These are phyloP conservation scores for Toxonevra muliebris DNA, from an alignment of 2,888 invertebrate species.

Conservation along the genomic window DNA sequence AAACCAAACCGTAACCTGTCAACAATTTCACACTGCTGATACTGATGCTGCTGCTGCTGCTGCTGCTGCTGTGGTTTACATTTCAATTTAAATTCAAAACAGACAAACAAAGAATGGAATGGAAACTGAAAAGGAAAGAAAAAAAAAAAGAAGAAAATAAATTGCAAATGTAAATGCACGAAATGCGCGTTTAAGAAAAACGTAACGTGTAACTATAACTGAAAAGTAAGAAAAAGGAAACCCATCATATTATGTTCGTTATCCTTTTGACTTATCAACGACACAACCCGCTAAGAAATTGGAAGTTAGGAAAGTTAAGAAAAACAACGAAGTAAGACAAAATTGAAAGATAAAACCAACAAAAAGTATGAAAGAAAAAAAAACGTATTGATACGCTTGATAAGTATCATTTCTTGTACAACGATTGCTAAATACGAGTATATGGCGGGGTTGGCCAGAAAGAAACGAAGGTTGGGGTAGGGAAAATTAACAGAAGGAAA, in stretches of 20 bases:
- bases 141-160: not conserved
- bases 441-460: too few species aligned
- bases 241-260: not conserved
- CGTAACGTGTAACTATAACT: not conserved
- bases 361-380: not conserved
- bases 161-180: not conserved
- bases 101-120: constrained; percentile 9
- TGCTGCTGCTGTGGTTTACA: constrained; percentile 26
- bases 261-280: constrained; percentile 12
- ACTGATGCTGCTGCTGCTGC: constrained; percentile 2
- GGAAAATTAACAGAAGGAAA: not conserved
- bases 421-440: too few species aligned
- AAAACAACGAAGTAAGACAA: too few species aligned
- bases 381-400: constrained; percentile 9
- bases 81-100: constrained; percentile 35
- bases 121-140: not conserved
- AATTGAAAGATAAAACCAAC: not conserved
- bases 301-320: not conserved
- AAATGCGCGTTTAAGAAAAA: not conserved
- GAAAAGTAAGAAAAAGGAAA: not conserved
- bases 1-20: not conserved
- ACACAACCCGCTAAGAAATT: not conserved
- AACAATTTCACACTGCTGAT: not conserved
- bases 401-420: too few species aligned
- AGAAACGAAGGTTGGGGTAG: not conserved